Percentiles rank a stretch among this genome's conserved stretches.
These are phyloP conservation scores for Drosophila kokeensis DNA, from an alignment of 2,888 invertebrate genomes.

Conservation along the genomic window DNA sequence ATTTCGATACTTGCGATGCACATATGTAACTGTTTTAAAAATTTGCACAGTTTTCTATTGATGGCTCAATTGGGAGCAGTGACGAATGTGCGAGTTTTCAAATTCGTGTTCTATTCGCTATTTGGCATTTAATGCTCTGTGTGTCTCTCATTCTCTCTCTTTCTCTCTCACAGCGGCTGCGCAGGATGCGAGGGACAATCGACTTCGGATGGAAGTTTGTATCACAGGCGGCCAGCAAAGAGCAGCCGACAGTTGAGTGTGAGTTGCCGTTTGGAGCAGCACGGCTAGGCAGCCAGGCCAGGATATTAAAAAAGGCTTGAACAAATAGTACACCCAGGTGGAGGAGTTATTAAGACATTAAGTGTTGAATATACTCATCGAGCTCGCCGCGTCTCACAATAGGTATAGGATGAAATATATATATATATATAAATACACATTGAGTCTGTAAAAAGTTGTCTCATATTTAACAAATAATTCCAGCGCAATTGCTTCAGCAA, in stretches of 20 bases:
- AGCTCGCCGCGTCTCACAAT: conserved; percentile 36
- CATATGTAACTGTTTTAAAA: conserved; percentile 9
- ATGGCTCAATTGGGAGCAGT: conserved; percentile 12
- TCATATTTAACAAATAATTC: background rate
- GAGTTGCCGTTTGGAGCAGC: conserved; percentile 65
- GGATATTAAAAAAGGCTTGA: conserved; percentile 34
- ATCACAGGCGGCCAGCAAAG: conserved; percentile 42
- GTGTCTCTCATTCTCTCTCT: background rate
- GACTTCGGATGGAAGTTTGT: conserved; percentile 34
- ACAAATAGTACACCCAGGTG: conserved; percentile 36
- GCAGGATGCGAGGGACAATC: conserved; percentile 30
- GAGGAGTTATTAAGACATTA: conserved; percentile 12
- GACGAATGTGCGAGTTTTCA: conserved; percentile 3
- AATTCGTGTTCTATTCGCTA: conserved; percentile 3
- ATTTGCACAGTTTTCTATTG: conserved; percentile 6
- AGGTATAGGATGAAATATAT: conserved; percentile 12
- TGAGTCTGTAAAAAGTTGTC: background rate
- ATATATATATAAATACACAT: background rate
- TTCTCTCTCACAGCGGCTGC: conserved; percentile 46
- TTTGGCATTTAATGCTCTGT: background rate
- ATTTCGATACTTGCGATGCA: conserved; percentile 13
- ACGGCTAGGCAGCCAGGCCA: conserved; percentile 42
- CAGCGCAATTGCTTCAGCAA: background rate
- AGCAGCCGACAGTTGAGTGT: conserved; percentile 69
- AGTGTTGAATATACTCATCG: conserved; percentile 53